Evolutionary conservation across 2,888 invertebrate genomes (phyloP).

Genomic region (Rotaria macrura): DNA sequence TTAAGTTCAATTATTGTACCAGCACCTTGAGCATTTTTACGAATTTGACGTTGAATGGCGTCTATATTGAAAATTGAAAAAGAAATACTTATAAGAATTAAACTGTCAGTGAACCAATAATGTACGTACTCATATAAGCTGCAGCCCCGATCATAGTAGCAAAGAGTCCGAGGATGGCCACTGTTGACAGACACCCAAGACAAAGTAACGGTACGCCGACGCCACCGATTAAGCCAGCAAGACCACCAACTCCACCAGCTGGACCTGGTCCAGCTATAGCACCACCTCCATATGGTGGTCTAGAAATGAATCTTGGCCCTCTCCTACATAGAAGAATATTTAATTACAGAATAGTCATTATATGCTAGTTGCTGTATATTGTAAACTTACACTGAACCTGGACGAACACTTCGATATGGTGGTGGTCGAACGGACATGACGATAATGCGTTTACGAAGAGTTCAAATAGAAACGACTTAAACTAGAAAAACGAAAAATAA

Average conservation of each 20-base stretch:
- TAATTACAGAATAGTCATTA: not conserved
- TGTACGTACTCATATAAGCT: conserved; percentile 9
- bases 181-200: not conserved
- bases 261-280: not conserved
- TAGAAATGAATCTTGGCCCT: not conserved
- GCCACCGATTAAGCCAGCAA: not conserved
- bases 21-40: not conserved
- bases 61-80: not conserved
- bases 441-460: not conserved
- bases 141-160: conserved; percentile 7
- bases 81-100: not conserved
- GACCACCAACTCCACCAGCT: too few relatives aligned
- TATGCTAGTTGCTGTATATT: not conserved
- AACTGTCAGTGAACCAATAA: not conserved
- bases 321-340: not conserved
- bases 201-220: not conserved
- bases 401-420: not conserved
- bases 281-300: not conserved
- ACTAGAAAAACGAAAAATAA: not conserved
- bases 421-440: not conserved
- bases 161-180: not conserved
- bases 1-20: not conserved
- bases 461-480: not conserved
- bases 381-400: not conserved
- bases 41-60: not conserved